phyloP scores from a whole-genome alignment of 2,888 invertebrate species.

The Cordylochernes scorpioides region DNA sequence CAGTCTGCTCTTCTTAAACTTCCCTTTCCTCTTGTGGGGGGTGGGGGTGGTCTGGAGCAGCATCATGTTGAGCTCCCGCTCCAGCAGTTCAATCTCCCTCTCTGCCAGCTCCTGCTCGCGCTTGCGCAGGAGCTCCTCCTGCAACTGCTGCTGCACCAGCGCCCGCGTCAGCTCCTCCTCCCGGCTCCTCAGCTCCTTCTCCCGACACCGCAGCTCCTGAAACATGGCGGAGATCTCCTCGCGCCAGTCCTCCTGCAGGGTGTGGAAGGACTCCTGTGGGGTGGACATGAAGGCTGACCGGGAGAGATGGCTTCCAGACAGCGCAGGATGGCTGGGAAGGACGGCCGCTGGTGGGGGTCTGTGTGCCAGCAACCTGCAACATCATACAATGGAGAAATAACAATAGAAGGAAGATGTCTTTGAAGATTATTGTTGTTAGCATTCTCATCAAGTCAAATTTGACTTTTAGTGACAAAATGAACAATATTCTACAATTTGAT shows the following conservation, averaged over 20 bases:
- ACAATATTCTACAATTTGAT: too few species aligned
- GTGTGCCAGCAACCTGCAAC: conserved; percentile 22
- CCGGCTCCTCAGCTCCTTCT: conserved; percentile 58
- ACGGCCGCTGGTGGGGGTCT: conserved; percentile 22
- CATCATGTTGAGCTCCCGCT: conserved; percentile 59
- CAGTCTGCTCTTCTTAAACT: conserved; percentile 45
- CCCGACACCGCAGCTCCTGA: conserved; percentile 65
- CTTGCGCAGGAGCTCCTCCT: conserved; percentile 57
- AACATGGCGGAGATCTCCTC: conserved; percentile 81
- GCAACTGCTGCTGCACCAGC: conserved; percentile 54
- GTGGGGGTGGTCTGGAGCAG: conserved; percentile 53
- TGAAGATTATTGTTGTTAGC: too few species aligned
- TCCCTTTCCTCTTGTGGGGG: conserved; percentile 66
- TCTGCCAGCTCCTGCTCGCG: conserved; percentile 52
- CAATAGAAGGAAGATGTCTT: too few species aligned
- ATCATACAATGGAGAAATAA: too few species aligned
- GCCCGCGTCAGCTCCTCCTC: conserved; percentile 74
- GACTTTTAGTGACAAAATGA: too few species aligned
- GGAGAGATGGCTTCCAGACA: conserved; percentile 34
- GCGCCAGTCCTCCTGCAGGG: conserved; percentile 80
- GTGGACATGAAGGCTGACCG: conserved; percentile 65
- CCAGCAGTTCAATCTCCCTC: conserved; percentile 63
- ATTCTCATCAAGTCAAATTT: too few species aligned
- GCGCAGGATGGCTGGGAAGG: conserved; percentile 20
- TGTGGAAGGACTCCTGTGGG: conserved; percentile 85